A percentile compares a stretch with the other conserved stretches of the same genome.
Conservation (phyloP, 2,797 vertebrate species). For the Momotus momota region DNA sequence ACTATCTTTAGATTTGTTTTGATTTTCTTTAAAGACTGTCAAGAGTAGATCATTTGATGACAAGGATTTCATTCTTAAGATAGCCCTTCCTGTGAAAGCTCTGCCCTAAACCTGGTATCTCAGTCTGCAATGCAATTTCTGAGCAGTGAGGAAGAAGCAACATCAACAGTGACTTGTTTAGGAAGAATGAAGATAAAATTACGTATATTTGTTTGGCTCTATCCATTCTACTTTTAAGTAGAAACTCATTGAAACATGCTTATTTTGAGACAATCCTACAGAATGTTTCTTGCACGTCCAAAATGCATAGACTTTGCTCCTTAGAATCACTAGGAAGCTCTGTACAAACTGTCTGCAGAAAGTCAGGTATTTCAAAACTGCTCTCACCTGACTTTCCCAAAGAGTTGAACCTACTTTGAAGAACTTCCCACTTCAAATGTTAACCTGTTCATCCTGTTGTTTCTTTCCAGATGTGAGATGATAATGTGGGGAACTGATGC, state of each 20-base stretch:
- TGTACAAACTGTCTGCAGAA: neutral
- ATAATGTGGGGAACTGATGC: neutral
- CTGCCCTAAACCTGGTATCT: neutral
- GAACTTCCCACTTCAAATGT: neutral
- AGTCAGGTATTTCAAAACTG: neutral
- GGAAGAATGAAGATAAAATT: neutral
- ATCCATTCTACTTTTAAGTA: neutral
- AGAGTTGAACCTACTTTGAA: neutral
- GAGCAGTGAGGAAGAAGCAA: neutral
- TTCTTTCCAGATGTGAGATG: neutral
- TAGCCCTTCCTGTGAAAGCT: neutral
- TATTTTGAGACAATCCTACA: neutral
- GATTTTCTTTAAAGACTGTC: constrained; percentile 13
- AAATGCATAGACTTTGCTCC: neutral
- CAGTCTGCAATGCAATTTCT: neutral
- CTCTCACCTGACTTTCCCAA: neutral
- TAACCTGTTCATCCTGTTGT: neutral
- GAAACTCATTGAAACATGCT: neutral
- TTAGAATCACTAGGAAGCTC: neutral
- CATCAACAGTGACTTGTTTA: neutral
- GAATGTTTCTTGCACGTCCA: neutral
- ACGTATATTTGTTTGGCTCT: neutral
- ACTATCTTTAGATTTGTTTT: constrained; percentile 38
- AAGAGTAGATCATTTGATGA: neutral
- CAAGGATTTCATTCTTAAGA: neutral